A percentile compares a stretch with the other conserved stretches of the same genome.
Conservation (phyloP, 2,888 invertebrate genomes). For the Octonoba sinensis region DNA sequence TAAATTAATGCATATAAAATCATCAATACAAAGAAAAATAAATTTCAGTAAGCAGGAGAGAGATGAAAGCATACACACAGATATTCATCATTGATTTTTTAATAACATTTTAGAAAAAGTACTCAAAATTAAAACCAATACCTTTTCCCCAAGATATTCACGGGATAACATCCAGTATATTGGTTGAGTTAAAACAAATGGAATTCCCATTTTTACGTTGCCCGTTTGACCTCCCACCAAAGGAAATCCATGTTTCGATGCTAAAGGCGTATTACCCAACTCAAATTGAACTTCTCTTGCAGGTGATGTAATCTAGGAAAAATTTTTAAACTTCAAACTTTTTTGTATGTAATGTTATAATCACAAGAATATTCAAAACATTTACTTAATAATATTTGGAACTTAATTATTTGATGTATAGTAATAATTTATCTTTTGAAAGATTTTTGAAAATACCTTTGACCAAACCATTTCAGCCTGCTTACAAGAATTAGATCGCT, state of each 20-base stretch:
- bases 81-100: too few species aligned
- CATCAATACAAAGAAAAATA: too few species aligned
- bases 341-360: too few species aligned
- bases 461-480: conserved; percentile 88
- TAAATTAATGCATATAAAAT: too few species aligned
- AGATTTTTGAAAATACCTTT: conserved; percentile 73
- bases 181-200: conserved; percentile 77
- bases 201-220: conserved; percentile 75
- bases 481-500: conserved; percentile 82
- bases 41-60: too few species aligned
- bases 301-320: conserved; percentile 70
- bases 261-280: conserved; percentile 73
- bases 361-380: not conserved
- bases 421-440: not conserved
- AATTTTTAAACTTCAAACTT: not conserved
- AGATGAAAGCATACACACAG: too few species aligned
- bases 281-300: conserved; percentile 68
- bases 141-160: conserved; percentile 86
- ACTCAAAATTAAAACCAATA: conserved; percentile 67
- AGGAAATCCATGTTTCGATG: conserved; percentile 76
- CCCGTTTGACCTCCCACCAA: conserved; percentile 77
- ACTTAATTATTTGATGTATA: not conserved
- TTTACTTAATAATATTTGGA: not conserved
- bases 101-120: too few species aligned
- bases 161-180: conserved; percentile 88